These are phyloP conservation scores for Aulostomus chinensis DNA, from an alignment of 2,797 vertebrate species.

Conservation along the genomic window DNA sequence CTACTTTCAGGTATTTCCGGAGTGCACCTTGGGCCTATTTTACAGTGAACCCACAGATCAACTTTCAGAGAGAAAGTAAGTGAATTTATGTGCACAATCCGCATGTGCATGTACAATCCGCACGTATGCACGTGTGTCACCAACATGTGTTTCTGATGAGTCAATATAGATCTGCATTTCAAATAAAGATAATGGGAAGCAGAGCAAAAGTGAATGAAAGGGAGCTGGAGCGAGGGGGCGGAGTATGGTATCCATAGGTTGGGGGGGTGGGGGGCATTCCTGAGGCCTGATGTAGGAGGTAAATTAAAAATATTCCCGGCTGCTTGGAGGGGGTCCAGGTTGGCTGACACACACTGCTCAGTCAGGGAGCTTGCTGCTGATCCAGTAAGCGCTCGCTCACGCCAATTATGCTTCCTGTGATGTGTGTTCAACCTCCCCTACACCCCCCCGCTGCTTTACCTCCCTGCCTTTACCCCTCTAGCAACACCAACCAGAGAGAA, in stretches of 20 bases:
- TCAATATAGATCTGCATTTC: slow-evolving; percentile 95
- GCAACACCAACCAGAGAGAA: slow-evolving; percentile 56
- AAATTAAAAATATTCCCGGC: slow-evolving; percentile 77
- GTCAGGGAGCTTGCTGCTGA: slow-evolving; percentile 67
- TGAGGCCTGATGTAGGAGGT: slow-evolving; percentile 72
- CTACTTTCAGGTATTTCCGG: slow-evolving; percentile 72
- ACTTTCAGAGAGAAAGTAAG: slow-evolving; percentile 62
- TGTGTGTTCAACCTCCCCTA: slow-evolving; percentile 55
- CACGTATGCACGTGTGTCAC: slow-evolving; percentile 43
- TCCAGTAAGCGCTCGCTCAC: slow-evolving; percentile 75
- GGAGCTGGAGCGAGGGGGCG: slow-evolving; percentile 23
- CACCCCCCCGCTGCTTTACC: slow-evolving; percentile 4
- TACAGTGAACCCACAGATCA: slow-evolving; percentile 64
- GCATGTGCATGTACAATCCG: slow-evolving; percentile 1
- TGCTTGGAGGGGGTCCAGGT: slow-evolving; percentile 67
- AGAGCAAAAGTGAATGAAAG: slow-evolving; percentile 84
- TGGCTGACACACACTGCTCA: slow-evolving; percentile 66
- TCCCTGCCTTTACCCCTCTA: slow-evolving; percentile 61
- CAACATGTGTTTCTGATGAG: slow-evolving; percentile 97
- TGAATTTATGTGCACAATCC: slow-evolving; percentile 48
- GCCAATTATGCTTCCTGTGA: slow-evolving; percentile 75
- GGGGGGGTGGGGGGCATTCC: slow-evolving; percentile 71
- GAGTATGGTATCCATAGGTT: slow-evolving; percentile 80
- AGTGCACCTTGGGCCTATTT: slow-evolving; percentile 73
- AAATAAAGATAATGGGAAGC: slow-evolving; percentile 95